Conservation (phyloP, 2,888 invertebrate genomes). For the Drosophila ochracea region DNA sequence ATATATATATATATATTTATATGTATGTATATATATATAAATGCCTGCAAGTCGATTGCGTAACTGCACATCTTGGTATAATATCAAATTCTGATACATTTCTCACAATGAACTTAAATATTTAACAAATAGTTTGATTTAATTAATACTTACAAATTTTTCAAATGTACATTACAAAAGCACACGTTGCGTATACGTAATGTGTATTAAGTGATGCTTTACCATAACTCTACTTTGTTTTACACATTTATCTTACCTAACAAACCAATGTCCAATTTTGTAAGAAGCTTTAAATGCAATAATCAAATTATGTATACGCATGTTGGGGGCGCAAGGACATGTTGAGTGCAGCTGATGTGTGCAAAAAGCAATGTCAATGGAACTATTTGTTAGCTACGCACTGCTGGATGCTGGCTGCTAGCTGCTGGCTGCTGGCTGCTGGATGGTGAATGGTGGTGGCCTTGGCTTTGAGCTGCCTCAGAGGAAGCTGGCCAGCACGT, state of each 20-base stretch:
- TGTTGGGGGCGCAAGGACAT: not conserved
- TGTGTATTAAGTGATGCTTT: not conserved
- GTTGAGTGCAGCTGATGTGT: not conserved
- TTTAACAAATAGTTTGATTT: not conserved
- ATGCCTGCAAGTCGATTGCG: not conserved
- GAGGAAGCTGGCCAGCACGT: slow-evolving; percentile 3
- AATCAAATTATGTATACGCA: not conserved
- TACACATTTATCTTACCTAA: not conserved
- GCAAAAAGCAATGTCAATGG: not conserved
- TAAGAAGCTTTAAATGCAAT: not conserved
- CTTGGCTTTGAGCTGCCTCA: slow-evolving; percentile 9
- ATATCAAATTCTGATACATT: not conserved
- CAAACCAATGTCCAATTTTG: not conserved
- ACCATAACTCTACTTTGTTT: not conserved
- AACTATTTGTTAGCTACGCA: not conserved
- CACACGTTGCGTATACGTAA: not conserved
- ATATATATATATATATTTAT: not conserved
- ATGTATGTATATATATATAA: not conserved
- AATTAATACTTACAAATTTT: not conserved
- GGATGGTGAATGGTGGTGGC: not conserved
- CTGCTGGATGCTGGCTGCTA: not conserved
- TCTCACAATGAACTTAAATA: not conserved
- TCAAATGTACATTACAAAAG: not conserved
- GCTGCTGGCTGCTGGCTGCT: not conserved
- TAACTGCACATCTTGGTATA: not conserved